Evolutionary conservation across 2,888 invertebrate genomes (phyloP).

Genomic region (Drosophila sordidula): DNA sequence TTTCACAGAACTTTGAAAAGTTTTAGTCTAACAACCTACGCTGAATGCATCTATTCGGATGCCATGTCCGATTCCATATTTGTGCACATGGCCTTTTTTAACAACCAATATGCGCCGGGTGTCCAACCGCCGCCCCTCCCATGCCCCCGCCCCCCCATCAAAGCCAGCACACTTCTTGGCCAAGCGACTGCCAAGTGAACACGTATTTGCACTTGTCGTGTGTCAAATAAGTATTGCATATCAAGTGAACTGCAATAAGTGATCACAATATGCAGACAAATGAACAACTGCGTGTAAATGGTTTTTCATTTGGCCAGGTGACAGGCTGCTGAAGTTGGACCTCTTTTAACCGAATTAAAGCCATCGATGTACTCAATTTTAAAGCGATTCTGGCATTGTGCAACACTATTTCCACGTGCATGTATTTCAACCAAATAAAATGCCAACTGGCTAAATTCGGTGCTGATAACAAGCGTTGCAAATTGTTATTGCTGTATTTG

Average conservation of each 20-base stretch:
- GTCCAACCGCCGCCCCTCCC: neutral
- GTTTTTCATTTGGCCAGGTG: constrained; percentile 59
- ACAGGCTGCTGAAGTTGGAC: constrained; percentile 29
- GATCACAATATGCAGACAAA: constrained; percentile 38
- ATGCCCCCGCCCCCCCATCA: neutral
- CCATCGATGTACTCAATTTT: constrained; percentile 31
- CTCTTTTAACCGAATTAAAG: constrained; percentile 39
- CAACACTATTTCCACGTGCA: constrained; percentile 35
- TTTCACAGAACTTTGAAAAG: constrained; percentile 4
- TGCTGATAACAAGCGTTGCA: constrained; percentile 35
- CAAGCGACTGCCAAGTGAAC: constrained; percentile 54
- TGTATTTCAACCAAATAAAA: constrained; percentile 53
- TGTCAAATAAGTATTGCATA: constrained; percentile 63
- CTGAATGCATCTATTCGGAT: constrained; percentile 30
- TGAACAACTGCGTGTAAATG: constrained; percentile 67
- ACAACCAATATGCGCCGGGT: constrained; percentile 5
- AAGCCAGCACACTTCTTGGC: constrained; percentile 12
- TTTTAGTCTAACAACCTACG: constrained; percentile 33
- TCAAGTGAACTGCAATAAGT: constrained; percentile 61
- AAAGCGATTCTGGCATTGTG: constrained; percentile 11
- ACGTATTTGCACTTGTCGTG: constrained; percentile 72
- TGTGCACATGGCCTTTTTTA: constrained; percentile 28
- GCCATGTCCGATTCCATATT: constrained; percentile 41
- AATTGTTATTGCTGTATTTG: constrained; percentile 11
- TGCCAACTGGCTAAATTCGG: constrained; percentile 34